Conservation (phyloP, 2,797 vertebrate species). For the Pitangus sulphuratus region DNA sequence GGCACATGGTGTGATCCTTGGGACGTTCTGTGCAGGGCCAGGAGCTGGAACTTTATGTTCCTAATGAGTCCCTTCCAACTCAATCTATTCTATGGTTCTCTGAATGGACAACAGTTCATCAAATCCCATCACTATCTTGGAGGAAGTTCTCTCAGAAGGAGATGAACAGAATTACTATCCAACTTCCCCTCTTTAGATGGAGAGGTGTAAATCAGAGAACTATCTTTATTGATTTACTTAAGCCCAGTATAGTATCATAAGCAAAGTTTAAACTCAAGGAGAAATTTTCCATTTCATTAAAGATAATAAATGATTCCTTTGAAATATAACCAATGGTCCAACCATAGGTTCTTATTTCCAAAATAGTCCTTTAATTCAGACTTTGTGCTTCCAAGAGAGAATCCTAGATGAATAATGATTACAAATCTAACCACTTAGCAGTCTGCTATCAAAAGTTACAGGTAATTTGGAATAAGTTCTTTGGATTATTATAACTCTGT, state of each 20-base stretch:
- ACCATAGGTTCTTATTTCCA: neutral
- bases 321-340: neutral
- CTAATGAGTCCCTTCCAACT: neutral
- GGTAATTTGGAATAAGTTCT: neutral
- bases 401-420: neutral
- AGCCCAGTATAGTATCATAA: neutral
- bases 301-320: neutral
- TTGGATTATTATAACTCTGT: neutral
- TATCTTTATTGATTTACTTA: conserved; percentile 11
- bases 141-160: neutral
- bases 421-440: neutral
- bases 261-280: conserved; percentile 32
- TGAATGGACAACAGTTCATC: neutral
- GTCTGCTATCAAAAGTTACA: neutral
- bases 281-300: neutral
- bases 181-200: neutral
- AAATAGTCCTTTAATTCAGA: neutral
- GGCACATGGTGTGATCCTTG: neutral
- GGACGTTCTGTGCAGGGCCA: neutral
- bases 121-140: neutral
- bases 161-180: neutral
- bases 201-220: neutral
- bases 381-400: neutral
- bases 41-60: neutral
- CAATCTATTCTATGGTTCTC: neutral